Evolutionary conservation across 2,797 vertebrate species (phyloP).

Genomic region (Phyllotis vaccarum): DNA sequence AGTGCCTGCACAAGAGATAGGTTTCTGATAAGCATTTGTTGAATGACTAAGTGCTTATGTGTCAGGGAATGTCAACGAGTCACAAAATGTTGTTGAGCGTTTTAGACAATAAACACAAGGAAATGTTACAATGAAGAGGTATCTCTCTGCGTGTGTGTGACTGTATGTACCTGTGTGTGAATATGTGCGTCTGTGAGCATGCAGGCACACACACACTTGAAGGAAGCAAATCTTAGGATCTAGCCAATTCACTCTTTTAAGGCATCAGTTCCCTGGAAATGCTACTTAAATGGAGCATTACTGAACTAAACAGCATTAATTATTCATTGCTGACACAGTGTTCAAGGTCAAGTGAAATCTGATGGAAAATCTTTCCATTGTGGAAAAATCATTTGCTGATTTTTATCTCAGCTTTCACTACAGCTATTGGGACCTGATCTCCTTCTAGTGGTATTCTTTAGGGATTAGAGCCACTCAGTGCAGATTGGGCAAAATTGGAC

Average conservation of each 20-base stretch:
- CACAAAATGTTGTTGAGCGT: slow-evolving; percentile 15
- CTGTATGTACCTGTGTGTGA: too few species aligned
- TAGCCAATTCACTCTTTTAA: slow-evolving; percentile 66
- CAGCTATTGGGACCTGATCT: background rate
- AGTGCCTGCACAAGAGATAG: background rate
- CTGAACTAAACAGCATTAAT: slow-evolving; percentile 77
- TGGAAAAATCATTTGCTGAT: slow-evolving; percentile 75
- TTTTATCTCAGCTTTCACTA: slow-evolving; percentile 25
- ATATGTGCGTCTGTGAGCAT: background rate
- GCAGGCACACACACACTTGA: background rate
- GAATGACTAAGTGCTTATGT: slow-evolving; percentile 38
- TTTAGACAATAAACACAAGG: slow-evolving; percentile 62
- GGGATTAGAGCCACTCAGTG: background rate
- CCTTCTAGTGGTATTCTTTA: background rate
- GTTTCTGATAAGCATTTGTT: slow-evolving; percentile 30
- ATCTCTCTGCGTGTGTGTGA: background rate
- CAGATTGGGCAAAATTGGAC: slow-evolving; percentile 39
- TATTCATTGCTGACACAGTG: slow-evolving; percentile 76
- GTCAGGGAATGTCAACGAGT: slow-evolving; percentile 23
- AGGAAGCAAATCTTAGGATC: slow-evolving; percentile 52
- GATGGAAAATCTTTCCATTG: slow-evolving; percentile 79
- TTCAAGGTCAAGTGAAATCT: slow-evolving; percentile 78
- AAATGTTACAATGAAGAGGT: slow-evolving; percentile 48
- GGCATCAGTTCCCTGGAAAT: slow-evolving; percentile 75
- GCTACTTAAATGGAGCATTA: slow-evolving; percentile 71